Conservation (phyloP, 2,113 vertebrate species). For the Vombatus ursinus region DNA sequence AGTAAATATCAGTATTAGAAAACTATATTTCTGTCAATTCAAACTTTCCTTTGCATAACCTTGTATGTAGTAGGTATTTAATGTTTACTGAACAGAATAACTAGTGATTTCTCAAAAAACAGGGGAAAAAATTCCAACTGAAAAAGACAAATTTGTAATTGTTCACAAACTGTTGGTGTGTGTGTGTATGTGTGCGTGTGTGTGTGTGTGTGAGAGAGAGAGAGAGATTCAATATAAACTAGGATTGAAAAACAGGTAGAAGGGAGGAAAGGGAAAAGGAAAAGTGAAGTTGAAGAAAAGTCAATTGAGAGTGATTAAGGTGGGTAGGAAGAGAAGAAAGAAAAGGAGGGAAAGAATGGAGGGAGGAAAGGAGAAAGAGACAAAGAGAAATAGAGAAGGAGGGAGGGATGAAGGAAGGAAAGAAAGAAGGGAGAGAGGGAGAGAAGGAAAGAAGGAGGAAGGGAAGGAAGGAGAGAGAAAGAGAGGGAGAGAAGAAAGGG, state of each 20-base stretch:
- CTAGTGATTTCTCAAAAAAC: background rate
- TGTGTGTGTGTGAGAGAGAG: background rate
- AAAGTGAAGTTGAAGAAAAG: too few relatives aligned
- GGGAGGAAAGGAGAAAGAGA: too few relatives aligned
- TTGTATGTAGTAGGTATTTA: conserved; percentile 17
- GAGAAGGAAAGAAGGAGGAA: fast-evolving
- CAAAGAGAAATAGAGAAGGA: too few relatives aligned
- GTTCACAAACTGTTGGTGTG: conserved; percentile 36
- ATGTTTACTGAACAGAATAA: conserved; percentile 29
- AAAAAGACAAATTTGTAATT: conserved; percentile 43
- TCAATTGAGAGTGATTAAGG: too few relatives aligned
- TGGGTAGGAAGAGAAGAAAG: too few relatives aligned
- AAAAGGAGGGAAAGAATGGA: background rate
- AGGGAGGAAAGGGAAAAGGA: background rate
- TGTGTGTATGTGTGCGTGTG: too few relatives aligned
- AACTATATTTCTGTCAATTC: conserved; percentile 14
- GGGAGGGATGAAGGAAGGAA: too few relatives aligned
- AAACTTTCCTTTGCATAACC: conserved; percentile 9
- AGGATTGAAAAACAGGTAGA: background rate
- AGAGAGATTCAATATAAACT: background rate
- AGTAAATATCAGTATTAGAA: conserved; percentile 3
- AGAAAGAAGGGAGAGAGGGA: fast-evolving
- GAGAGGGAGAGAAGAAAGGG: background rate
- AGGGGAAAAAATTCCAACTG: background rate
- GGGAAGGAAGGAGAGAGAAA: too few relatives aligned